phyloP scores from a whole-genome alignment of 1,140 invertebrate species.

The Micrasema minimum region DNA sequence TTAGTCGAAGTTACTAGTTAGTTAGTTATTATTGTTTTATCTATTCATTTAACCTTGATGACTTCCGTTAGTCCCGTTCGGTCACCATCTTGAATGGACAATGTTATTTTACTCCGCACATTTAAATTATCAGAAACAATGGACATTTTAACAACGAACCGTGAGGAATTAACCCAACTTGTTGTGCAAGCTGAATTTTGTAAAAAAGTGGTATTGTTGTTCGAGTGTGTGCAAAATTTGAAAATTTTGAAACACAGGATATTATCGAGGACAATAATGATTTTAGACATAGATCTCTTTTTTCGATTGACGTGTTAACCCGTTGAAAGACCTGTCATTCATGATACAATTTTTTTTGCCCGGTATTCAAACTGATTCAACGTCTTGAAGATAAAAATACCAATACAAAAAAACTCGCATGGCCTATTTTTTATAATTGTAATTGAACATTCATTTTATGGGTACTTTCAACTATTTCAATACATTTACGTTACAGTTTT shows the following conservation, averaged over 20 bases:
- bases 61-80: conserved; percentile 4
- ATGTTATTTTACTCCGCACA: conserved; percentile 6
- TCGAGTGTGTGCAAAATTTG: conserved; percentile 9
- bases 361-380: too few species aligned
- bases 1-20: too few species aligned
- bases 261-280: background rate
- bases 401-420: too few species aligned
- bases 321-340: too few species aligned
- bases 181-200: conserved; percentile 10
- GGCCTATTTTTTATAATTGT: too few species aligned
- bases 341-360: too few species aligned
- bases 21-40: background rate
- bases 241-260: conserved; percentile 13
- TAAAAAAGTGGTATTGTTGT: conserved; percentile 27
- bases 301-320: too few species aligned
- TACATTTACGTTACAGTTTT: too few species aligned
- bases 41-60: conserved; percentile 11
- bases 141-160: background rate
- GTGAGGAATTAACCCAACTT: background rate
- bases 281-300: too few species aligned
- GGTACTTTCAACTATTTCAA: too few species aligned
- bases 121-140: conserved; percentile 14
- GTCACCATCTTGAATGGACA: conserved; percentile 5
- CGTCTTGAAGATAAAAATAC: too few species aligned
- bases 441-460: too few species aligned